phyloP scores from a whole-genome alignment of 2,113 vertebrate species.

The Arothron firmamentum region DNA sequence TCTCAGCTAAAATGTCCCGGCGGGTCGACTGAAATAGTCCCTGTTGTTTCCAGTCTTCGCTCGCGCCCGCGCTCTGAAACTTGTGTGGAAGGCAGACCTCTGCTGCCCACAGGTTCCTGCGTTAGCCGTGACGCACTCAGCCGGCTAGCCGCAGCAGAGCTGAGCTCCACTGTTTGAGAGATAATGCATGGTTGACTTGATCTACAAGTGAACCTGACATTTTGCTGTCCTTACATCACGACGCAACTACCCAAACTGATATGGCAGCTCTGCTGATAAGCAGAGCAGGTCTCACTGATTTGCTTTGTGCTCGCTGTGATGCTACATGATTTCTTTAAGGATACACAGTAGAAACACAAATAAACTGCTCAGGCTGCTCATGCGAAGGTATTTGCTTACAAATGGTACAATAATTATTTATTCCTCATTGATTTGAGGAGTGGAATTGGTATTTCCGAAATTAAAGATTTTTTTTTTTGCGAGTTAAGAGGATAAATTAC shows the following conservation, averaged over 20 bases:
- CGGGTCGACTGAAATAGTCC: conserved; percentile 2
- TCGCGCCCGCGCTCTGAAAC: conserved; percentile 26
- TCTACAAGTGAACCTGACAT: conserved; percentile 79
- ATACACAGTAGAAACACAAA: conserved; percentile 32
- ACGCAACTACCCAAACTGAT: conserved; percentile 72
- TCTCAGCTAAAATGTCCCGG: conserved; percentile 10
- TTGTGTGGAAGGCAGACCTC: conserved; percentile 34
- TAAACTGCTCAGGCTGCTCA: conserved; percentile 2
- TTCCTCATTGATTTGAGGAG: not conserved
- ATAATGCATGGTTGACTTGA: conserved; percentile 79
- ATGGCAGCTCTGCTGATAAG: conserved; percentile 68
- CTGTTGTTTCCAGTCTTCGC: conserved; percentile 14
- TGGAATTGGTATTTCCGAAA: no score
- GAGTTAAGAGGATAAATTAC: no score
- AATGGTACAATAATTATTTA: not conserved
- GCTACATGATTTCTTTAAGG: conserved; percentile 57
- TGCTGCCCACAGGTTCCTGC: conserved; percentile 36
- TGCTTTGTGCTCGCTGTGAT: conserved; percentile 66
- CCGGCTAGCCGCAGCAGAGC: conserved; percentile 52
- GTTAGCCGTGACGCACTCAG: conserved; percentile 49
- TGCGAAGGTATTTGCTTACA: not conserved
- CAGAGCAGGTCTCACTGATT: conserved; percentile 63
- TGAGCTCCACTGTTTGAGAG: conserved; percentile 62
- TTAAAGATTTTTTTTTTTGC: no score
- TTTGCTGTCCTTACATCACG: conserved; percentile 70